Evolutionary conservation across 2,888 invertebrate genomes (phyloP), one percentile per base, ranked within the genome.

Genomic region (Fissipunctia ypsillon): DNA sequence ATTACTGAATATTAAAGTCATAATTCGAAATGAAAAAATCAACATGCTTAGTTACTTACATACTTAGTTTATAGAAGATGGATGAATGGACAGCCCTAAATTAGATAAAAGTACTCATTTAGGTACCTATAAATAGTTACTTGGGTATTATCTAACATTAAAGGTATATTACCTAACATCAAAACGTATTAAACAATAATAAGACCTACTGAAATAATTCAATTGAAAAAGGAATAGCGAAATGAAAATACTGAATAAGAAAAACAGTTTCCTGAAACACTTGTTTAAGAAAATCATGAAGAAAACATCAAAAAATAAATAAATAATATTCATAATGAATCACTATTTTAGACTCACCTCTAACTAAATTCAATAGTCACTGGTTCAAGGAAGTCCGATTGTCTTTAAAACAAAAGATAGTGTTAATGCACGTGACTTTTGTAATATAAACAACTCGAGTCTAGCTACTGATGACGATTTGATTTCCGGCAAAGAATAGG

Each of bases 331-430:
- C 38, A 52, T 63, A 64, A 67, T 81, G 73, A 77, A 69, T 84
- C 73, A 84, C 9, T 65, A n/a, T n/a, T n/a, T n/a, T n/a, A 68
- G 19, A 63, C 19, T 69, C 78, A 78, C 72, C 65, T 69, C 76
- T 76, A 73, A 80, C 66, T 52, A 56, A 73, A 70, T 70, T 67
- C 75, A 63, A 75, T 69, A 59, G 68, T 45, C 59, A 56, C 16
- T 25, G 45, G 65, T 70, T 80, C 84, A 81, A 84, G 84, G 81
- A 84, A 84, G 68, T 67, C 19, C 57, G 35, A 81, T 81, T 81
- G 81, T 81, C 84, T 81, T 63, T 48, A 57, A 80, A 80, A 81
- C 81, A 81, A 81, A 81, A 84, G 81, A 81, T 84, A 83, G 65
- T 71, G 68, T 61, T 28, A 73, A 60, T 31, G 56, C 75, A 70